phyloP scores from a whole-genome alignment of 2,797 vertebrate genomes.

The Tenualosa ilisha region DNA sequence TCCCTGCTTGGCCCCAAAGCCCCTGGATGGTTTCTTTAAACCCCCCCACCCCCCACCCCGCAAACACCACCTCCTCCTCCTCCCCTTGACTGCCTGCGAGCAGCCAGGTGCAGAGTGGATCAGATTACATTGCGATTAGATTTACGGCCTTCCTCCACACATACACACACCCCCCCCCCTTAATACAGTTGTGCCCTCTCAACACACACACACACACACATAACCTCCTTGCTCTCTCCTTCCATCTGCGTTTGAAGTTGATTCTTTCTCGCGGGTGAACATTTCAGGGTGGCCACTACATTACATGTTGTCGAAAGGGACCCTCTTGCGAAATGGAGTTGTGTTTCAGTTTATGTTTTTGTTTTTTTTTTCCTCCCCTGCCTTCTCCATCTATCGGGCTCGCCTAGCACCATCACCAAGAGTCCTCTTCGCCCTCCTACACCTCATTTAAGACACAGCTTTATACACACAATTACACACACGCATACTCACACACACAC shows the following conservation, averaged over 20 bases:
- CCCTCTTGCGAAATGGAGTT: constrained; percentile 5
- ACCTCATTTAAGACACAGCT: background rate
- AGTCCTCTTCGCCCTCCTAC: background rate
- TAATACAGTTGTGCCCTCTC: background rate
- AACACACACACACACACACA: constrained; percentile 25
- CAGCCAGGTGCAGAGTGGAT: constrained; percentile 67
- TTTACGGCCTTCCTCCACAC: constrained; percentile 54
- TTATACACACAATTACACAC: constrained; percentile 50
- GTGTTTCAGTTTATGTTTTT: constrained; percentile 38
- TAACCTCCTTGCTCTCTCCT: constrained; percentile 27
- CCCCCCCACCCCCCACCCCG: background rate
- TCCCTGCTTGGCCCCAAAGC: constrained; percentile 32
- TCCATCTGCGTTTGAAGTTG: background rate
- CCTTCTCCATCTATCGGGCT: background rate
- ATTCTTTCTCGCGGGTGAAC: background rate
- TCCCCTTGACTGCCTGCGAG: constrained; percentile 47
- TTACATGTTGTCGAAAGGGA: constrained; percentile 14
- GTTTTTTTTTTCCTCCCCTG: background rate
- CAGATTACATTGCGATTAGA: constrained; percentile 64
- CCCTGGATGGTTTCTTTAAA: constrained; percentile 42
- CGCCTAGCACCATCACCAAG: background rate
- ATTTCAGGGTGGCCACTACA: constrained; percentile 11
- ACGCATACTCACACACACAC: constrained; percentile 6
- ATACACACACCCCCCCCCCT: constrained; percentile 40
- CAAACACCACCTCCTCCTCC: background rate